phyloP scores from a whole-genome alignment of 64 coral and sea anemone genomes.

The Dendronephthya gigantea region DNA sequence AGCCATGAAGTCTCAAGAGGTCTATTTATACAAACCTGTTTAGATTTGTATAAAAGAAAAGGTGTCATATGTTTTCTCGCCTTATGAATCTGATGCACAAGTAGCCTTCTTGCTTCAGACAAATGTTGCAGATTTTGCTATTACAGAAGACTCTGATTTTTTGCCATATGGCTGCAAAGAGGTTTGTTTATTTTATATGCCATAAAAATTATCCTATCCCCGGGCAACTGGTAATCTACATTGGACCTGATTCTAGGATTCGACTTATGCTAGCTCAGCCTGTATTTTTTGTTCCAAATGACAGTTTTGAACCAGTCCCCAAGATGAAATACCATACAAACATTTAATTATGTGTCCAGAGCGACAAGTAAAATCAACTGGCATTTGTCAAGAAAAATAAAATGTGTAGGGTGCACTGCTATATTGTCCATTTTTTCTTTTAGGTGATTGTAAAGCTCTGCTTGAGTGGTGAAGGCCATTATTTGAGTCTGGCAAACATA shows the following conservation, averaged over 20 bases:
- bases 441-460: background rate
- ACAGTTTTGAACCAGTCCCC: too few relatives aligned
- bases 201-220: background rate
- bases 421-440: too few relatives aligned
- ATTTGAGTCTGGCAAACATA: background rate
- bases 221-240: too few relatives aligned
- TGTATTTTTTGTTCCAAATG: too few relatives aligned
- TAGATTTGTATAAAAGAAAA: background rate
- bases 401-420: too few relatives aligned
- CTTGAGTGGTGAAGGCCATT: background rate
- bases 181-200: too few relatives aligned
- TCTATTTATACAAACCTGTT: too few relatives aligned
- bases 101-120: background rate
- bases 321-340: too few relatives aligned
- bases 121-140: background rate
- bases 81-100: background rate
- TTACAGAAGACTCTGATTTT: background rate
- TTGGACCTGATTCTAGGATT: too few relatives aligned
- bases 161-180: background rate
- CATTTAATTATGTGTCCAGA: background rate
- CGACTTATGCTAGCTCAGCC: too few relatives aligned
- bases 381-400: too few relatives aligned
- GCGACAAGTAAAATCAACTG: background rate
- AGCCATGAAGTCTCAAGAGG: too few relatives aligned
- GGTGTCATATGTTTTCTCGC: background rate